Evolutionary conservation across 2,888 invertebrate genomes (phyloP), one percentile per base, ranked within the genome.

Genomic region (Prenolepis imparis): DNA sequence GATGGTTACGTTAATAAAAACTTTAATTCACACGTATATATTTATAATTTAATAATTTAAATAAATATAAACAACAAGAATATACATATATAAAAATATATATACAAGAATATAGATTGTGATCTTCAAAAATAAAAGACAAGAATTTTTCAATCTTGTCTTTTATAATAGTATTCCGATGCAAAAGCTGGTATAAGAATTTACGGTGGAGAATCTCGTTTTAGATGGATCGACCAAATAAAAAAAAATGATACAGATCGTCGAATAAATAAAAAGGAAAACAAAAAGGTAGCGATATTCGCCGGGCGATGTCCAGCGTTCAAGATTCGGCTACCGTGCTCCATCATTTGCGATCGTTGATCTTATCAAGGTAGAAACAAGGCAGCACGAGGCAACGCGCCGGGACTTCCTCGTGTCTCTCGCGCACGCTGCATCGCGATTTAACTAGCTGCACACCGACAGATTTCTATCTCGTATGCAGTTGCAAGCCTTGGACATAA

Each of bases 241-340:
- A 36, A 36, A 36, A 82, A 64, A 70, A 74, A 77, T 39, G 28
- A 36, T 61, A 57, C 24, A 28, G 41, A 73, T 1, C 32, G 44
- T 59, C 28, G 4, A 80, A 73, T 63, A 36, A 48, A 28, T 39
- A 36, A 74, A 48, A 21, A 82, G 55, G 75, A 77, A 78, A 61
- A 59, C n/a, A n/a, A 32, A n/a, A 63, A 64, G 68, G 24, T 11
- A 70, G 55, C 28, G 52, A 66, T 48, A 18, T 74, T 70, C 82
- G 74, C 44, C n/a, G 61, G 68, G 52, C 78, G 75, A 85, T 87
- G 88, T 85, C 67, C 70, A 83, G 64, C 78, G 88, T 86, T 73
- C 74, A 80, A 61, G 85, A 90, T 90, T 90, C 73, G 90, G 90
- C 90, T 88, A 90, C 89, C 85, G 87, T 87, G 86, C 89, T 89